Evolutionary conservation across 2,888 invertebrate species (phyloP).

Genomic region (Silvanus unidentatus): DNA sequence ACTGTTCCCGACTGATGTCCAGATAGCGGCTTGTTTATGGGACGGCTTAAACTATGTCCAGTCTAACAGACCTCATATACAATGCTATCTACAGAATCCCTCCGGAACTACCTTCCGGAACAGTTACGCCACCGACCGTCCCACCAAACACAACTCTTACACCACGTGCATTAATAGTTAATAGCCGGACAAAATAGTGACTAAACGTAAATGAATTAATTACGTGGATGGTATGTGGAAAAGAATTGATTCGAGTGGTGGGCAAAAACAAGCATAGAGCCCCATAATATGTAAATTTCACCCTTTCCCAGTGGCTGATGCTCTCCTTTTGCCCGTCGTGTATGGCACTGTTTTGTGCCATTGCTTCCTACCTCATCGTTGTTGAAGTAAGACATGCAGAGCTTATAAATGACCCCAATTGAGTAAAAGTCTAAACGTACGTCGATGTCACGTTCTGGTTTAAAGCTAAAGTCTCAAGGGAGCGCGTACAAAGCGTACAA

Average conservation of each 20-base stretch:
- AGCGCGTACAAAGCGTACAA: slow-evolving; percentile 21
- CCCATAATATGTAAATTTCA: slow-evolving; percentile 22
- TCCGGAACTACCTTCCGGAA: slow-evolving; percentile 17
- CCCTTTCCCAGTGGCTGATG: too few relatives aligned
- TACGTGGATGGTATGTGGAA: too few relatives aligned
- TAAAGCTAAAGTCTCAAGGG: slow-evolving; percentile 35
- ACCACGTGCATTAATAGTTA: too few relatives aligned
- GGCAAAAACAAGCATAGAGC: not conserved
- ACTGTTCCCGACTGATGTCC: slow-evolving; percentile 47
- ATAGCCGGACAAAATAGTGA: too few relatives aligned
- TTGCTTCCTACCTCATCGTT: slow-evolving; percentile 7
- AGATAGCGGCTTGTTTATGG: slow-evolving; percentile 48
- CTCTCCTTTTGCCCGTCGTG: not conserved
- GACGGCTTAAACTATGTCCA: slow-evolving; percentile 49
- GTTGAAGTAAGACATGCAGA: slow-evolving; percentile 35
- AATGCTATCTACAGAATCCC: slow-evolving; percentile 47
- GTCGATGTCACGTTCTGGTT: slow-evolving; percentile 39
- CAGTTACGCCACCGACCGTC: too few relatives aligned
- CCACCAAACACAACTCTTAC: too few relatives aligned
- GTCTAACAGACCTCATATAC: slow-evolving; percentile 48
- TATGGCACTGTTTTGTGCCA: slow-evolving; percentile 12
- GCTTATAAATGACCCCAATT: slow-evolving; percentile 43
- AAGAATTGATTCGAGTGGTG: too few relatives aligned
- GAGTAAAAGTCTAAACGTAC: slow-evolving; percentile 17
- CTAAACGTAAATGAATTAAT: too few relatives aligned